Conservation (phyloP, 1,140 invertebrate species). For the Ceratitis capitata region DNA sequence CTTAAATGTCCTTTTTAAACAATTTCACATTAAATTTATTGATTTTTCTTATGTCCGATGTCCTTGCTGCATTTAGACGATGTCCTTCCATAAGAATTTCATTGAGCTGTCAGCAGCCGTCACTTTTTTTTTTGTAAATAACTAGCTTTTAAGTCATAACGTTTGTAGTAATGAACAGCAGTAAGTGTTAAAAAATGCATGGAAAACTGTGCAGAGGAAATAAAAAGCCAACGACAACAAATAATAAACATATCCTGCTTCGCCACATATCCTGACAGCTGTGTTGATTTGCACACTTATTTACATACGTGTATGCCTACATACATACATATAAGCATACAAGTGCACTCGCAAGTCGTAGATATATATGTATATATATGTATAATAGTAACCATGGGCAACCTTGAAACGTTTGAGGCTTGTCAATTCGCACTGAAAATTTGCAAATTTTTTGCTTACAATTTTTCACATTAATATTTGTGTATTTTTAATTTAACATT, state of each 20-base stretch:
- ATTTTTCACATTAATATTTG: background rate
- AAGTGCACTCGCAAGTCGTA: background rate
- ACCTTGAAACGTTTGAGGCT: conserved; percentile 7
- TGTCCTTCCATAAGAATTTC: background rate
- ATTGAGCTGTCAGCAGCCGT: conserved; percentile 17
- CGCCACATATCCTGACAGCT: conserved; percentile 24
- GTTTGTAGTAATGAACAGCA: background rate
- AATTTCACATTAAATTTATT: background rate
- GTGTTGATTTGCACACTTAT: background rate
- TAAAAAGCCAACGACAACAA: background rate
- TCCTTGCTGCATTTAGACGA: background rate
- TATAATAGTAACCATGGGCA: conserved; percentile 7
- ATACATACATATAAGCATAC: background rate
- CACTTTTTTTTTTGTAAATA: conserved; percentile 13
- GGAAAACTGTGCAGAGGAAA: background rate
- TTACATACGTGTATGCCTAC: too few relatives aligned
- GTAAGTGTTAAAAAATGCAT: background rate
- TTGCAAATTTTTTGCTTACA: background rate
- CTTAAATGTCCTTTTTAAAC: background rate
- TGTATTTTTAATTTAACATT: background rate
- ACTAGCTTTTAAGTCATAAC: background rate
- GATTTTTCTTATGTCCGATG: conserved; percentile 2
- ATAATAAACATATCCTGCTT: background rate
- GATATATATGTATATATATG: too few relatives aligned
- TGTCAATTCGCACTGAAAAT: conserved; percentile 3